These are phyloP conservation scores for Ceyx margarethae DNA, from an alignment of 2,113 vertebrate genomes.

Conservation along the genomic window DNA sequence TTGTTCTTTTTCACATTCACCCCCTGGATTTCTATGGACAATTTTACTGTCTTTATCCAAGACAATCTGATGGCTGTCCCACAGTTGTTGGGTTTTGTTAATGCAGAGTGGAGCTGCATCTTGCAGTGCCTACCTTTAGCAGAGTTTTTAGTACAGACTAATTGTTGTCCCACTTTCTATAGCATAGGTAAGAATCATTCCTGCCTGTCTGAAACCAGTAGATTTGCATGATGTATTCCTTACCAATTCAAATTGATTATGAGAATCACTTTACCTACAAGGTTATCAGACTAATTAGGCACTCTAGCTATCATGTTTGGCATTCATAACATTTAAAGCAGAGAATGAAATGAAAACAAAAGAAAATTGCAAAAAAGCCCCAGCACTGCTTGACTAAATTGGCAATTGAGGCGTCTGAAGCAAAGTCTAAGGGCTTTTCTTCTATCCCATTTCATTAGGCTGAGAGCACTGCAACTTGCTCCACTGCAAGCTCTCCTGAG, in stretches of 20 bases:
- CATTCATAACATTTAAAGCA: neutral
- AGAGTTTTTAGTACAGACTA: neutral
- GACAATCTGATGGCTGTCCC: neutral
- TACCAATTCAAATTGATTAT: neutral
- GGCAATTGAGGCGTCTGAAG: neutral
- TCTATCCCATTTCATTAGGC: neutral
- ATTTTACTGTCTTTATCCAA: neutral
- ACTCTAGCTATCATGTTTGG: neutral
- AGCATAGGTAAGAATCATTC: neutral
- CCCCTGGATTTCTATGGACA: neutral
- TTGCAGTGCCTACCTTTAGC: neutral
- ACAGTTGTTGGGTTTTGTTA: neutral
- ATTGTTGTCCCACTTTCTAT: neutral
- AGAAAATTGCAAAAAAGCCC: neutral
- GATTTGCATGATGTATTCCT: neutral
- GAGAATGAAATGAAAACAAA: neutral
- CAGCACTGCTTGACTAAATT: neutral
- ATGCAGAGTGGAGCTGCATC: neutral
- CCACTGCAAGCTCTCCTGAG: neutral
- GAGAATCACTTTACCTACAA: neutral
- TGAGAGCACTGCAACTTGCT: neutral
- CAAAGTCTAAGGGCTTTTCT: neutral
- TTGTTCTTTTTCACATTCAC: neutral
- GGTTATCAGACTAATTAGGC: slow-evolving; percentile 5
- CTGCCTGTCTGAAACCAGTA: neutral